phyloP scores from a whole-genome alignment of 2,888 invertebrate species.

The Empis stercorea region DNA sequence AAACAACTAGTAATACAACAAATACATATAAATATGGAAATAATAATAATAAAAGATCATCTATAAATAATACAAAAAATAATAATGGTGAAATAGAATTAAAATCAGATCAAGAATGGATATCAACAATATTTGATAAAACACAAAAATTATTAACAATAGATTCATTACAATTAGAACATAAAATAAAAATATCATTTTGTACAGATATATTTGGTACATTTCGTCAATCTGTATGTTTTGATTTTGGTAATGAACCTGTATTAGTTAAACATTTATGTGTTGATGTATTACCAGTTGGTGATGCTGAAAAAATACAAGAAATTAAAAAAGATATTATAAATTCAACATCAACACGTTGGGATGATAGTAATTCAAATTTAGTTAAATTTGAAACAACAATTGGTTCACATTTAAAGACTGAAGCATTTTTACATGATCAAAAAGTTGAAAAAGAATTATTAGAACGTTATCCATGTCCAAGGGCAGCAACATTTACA shows the following conservation, averaged over 20 bases:
- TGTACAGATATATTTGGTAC: constrained; percentile 60
- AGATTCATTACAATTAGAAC: constrained; percentile 22
- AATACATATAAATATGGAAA: neutral
- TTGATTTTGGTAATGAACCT: constrained; percentile 57
- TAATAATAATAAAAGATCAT: constrained; percentile 11
- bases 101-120: constrained; percentile 44
- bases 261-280: constrained; percentile 53
- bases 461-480: constrained; percentile 50
- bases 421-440: constrained; percentile 34
- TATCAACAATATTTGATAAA: constrained; percentile 18
- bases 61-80: constrained; percentile 3
- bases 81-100: constrained; percentile 29
- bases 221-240: constrained; percentile 63
- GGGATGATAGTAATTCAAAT: constrained; percentile 43
- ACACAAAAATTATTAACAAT: constrained; percentile 4
- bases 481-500: constrained; percentile 50
- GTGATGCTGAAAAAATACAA: constrained; percentile 49
- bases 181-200: constrained; percentile 45
- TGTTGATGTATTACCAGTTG: constrained; percentile 60
- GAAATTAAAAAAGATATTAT: constrained; percentile 50
- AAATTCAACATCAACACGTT: constrained; percentile 47
- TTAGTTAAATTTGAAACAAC: constrained; percentile 43
- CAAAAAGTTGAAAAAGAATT: constrained; percentile 43
- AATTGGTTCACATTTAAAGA: constrained; percentile 40
- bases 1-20: neutral